Conservation (phyloP, 37 sponge, comb jelly and placozoan species). For the Cliona cf. orientalis region DNA sequence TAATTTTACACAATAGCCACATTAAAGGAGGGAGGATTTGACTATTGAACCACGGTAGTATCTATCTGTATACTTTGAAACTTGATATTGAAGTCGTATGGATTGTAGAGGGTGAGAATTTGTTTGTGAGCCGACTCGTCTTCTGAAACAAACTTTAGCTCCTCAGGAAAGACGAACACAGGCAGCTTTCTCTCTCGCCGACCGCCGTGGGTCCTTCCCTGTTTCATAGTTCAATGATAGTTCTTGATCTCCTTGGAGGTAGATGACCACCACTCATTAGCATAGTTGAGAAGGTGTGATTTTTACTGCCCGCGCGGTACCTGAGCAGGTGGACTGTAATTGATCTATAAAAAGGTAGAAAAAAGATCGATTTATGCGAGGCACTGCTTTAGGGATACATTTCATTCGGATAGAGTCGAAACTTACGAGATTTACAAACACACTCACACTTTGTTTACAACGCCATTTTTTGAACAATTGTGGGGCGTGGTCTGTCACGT, state of each 20-base stretch:
- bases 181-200: conserved; percentile 52
- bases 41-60: neutral
- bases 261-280: no score
- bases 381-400: no score
- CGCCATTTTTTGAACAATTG: conserved; percentile 15
- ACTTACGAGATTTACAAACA: no score
- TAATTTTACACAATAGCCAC: neutral
- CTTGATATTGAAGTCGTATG: conserved; percentile 77
- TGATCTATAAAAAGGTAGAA: no score
- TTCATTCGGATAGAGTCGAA: no score
- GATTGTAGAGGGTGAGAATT: conserved; percentile 88
- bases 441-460: conserved; percentile 23
- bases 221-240: no score
- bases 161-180: conserved; percentile 85
- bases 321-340: no score
- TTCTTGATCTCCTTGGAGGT: no score
- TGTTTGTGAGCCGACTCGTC: conserved; percentile 68
- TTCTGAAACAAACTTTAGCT: conserved; percentile 51
- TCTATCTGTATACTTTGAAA: conserved; percentile 59
- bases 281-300: no score
- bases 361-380: no score
- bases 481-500: conserved; percentile 2
- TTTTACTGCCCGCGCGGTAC: no score
- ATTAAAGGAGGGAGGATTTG: neutral
- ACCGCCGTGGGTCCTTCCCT: neutral